A percentile compares a stretch with the other conserved stretches of the same genome.
These are phyloP conservation scores for Heterocephalus glaber DNA, from an alignment of 2,113 vertebrate genomes.

Conservation along the genomic window DNA sequence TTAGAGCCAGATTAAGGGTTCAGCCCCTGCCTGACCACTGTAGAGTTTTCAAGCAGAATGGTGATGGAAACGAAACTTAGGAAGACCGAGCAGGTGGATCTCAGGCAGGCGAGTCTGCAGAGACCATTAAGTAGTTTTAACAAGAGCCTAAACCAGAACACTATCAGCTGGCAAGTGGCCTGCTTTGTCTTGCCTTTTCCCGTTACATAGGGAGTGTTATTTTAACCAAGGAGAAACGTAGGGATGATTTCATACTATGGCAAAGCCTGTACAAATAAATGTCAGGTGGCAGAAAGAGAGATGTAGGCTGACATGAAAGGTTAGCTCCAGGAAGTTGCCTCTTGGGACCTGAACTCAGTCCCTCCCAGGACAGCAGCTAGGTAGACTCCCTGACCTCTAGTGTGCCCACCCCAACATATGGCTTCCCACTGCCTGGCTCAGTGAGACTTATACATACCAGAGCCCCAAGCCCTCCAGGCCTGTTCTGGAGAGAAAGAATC, in stretches of 20 bases:
- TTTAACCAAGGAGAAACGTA: neutral
- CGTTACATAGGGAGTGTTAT: neutral
- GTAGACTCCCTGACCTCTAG: neutral
- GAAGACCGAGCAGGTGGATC: neutral
- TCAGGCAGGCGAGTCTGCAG: neutral
- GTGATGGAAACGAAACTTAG: neutral
- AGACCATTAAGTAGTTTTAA: neutral
- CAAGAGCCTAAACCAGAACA: neutral
- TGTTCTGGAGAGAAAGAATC: neutral
- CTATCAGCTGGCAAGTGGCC: neutral
- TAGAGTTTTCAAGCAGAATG: neutral
- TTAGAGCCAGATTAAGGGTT: neutral
- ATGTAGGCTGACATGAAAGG: neutral
- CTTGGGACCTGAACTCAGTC: neutral
- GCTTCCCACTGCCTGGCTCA: neutral
- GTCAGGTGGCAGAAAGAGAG: neutral
- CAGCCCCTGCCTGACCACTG: neutral
- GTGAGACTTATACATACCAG: neutral
- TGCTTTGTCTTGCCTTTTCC: neutral
- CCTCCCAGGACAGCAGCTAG: neutral
- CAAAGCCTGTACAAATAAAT: neutral
- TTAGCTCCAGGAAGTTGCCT: neutral
- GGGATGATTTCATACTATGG: neutral
- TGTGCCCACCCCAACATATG: accelerated
- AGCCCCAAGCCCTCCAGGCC: neutral